phyloP scores from a whole-genome alignment of 2,113 vertebrate species.

The Podarcis muralis region DNA sequence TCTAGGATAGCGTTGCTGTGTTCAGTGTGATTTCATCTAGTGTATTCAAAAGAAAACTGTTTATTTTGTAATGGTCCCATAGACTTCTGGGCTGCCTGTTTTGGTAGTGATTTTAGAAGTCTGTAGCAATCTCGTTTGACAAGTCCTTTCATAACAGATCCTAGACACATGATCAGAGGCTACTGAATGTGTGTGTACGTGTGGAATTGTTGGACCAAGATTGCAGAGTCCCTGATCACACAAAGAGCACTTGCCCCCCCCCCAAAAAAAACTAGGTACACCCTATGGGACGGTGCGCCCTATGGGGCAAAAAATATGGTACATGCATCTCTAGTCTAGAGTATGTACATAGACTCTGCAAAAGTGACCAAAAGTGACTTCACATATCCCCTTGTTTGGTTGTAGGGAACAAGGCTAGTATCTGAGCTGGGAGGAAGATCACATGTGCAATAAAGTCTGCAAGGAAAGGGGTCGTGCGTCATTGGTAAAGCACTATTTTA shows the following conservation, averaged over 20 bases:
- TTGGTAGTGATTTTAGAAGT: background rate
- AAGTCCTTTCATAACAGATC: background rate
- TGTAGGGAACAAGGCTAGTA: background rate
- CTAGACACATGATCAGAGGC: background rate
- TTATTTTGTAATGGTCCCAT: background rate
- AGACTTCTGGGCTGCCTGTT: background rate
- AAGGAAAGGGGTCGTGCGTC: background rate
- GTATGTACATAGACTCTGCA: background rate
- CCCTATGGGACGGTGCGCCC: no score
- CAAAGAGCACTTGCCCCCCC: background rate
- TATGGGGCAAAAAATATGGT: no score
- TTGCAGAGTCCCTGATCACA: background rate
- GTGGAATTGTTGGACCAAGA: background rate
- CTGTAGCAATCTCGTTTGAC: background rate
- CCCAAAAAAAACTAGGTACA: no score
- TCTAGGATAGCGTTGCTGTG: background rate
- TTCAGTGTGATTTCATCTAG: background rate
- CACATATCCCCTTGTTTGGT: background rate
- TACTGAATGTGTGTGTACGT: background rate
- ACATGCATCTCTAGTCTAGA: no score
- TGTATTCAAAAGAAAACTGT: background rate
- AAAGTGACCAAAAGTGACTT: background rate
- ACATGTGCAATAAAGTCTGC: background rate
- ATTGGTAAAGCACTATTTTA: background rate
- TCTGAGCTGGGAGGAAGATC: background rate